phyloP scores from a whole-genome alignment of 1,140 invertebrate species.

The Drosophila lini region DNA sequence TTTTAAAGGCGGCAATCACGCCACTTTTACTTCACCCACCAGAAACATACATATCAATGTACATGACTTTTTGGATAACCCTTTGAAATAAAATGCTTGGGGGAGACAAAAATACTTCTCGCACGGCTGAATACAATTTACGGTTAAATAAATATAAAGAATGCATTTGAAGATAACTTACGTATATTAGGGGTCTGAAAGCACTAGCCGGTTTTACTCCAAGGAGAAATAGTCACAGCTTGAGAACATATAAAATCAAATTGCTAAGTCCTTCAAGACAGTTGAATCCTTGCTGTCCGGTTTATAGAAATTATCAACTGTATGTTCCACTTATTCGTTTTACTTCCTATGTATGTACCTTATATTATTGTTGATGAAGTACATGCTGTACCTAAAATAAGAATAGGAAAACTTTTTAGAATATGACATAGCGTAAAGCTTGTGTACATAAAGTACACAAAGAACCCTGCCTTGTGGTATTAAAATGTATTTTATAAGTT shows the following conservation, averaged over 20 bases:
- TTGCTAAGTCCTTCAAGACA: slow-evolving; percentile 24
- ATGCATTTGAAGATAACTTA: slow-evolving; percentile 29
- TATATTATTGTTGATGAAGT: slow-evolving; percentile 49
- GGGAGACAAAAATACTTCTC: slow-evolving; percentile 61
- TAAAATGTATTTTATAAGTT: background rate
- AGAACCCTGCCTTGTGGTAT: background rate
- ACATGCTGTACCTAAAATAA: slow-evolving; percentile 35
- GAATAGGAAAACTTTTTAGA: background rate
- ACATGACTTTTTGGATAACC: slow-evolving; percentile 41
- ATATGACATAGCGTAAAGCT: background rate
- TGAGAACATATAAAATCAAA: slow-evolving; percentile 19
- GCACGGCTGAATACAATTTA: slow-evolving; percentile 47
- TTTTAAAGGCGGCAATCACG: slow-evolving; percentile 4
- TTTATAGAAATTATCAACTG: slow-evolving; percentile 8
- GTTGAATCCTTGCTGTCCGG: slow-evolving; percentile 18
- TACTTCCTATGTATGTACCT: slow-evolving; percentile 38
- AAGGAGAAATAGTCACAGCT: slow-evolving; percentile 34
- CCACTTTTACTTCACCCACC: background rate
- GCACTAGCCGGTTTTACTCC: slow-evolving; percentile 35
- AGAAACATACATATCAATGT: background rate
- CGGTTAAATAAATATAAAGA: slow-evolving; percentile 53
- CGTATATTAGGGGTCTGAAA: slow-evolving; percentile 11
- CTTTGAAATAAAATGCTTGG: slow-evolving; percentile 40
- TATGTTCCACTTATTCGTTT: slow-evolving; percentile 10
- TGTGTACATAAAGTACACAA: background rate